Conservation (phyloP, 2,888 invertebrate species). For the Rhagium mordax region DNA sequence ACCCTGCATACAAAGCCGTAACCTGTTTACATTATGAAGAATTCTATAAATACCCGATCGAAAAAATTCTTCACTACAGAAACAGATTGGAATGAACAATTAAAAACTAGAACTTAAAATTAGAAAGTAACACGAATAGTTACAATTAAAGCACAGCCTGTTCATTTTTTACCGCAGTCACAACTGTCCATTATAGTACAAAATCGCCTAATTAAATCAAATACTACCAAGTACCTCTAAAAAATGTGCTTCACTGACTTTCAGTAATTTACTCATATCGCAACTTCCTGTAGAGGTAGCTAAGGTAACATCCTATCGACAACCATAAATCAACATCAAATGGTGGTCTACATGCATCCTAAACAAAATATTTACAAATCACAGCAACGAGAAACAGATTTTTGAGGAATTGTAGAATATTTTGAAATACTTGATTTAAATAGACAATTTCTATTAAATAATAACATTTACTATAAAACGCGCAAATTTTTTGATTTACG, state of each 20-base stretch:
- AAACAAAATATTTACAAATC: slow-evolving; percentile 29
- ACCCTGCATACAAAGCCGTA: slow-evolving; percentile 38
- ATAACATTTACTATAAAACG: slow-evolving; percentile 41
- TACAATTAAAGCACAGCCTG: slow-evolving; percentile 65
- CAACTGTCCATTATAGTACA: slow-evolving; percentile 46
- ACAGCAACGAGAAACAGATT: slow-evolving; percentile 30
- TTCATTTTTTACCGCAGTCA: slow-evolving; percentile 56
- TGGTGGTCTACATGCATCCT: slow-evolving; percentile 26
- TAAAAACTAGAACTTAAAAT: slow-evolving; percentile 56
- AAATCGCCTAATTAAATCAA: slow-evolving; percentile 38
- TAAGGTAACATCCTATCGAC: slow-evolving; percentile 32
- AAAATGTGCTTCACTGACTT: not conserved
- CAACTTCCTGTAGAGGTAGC: slow-evolving; percentile 20
- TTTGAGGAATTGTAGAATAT: slow-evolving; percentile 14
- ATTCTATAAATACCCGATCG: slow-evolving; percentile 32
- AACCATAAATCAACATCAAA: slow-evolving; percentile 5
- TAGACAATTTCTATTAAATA: slow-evolving; percentile 39
- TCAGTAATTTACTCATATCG: not conserved
- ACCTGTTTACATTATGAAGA: slow-evolving; percentile 58
- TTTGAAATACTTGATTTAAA: slow-evolving; percentile 37
- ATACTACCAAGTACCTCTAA: slow-evolving; percentile 18
- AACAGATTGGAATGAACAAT: slow-evolving; percentile 65
- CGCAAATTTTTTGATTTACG: slow-evolving; percentile 42
- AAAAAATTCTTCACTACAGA: slow-evolving; percentile 48
- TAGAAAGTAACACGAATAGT: slow-evolving; percentile 60